phyloP scores from a whole-genome alignment of 2,888 invertebrate species.

The Steromphala cineraria region DNA sequence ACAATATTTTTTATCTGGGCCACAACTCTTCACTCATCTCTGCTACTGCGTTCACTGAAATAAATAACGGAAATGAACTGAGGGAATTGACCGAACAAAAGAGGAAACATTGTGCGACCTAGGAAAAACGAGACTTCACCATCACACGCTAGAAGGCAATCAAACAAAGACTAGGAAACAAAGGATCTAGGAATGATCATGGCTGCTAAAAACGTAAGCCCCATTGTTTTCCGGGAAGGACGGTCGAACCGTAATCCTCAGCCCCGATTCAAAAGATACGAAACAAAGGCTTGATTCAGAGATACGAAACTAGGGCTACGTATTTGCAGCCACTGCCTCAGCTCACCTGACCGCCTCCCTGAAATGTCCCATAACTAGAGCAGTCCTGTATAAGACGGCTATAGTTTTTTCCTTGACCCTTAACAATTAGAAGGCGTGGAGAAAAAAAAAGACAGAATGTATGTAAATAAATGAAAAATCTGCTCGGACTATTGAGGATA shows the following conservation, averaged over 20 bases:
- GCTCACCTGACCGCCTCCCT: constrained; percentile 54
- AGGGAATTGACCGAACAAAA: background rate
- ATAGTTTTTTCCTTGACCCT: constrained; percentile 52
- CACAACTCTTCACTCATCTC: constrained; percentile 34
- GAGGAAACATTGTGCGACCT: background rate
- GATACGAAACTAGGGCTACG: background rate
- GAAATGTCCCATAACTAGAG: constrained; percentile 58
- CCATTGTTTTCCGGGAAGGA: background rate
- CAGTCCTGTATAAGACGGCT: constrained; percentile 46
- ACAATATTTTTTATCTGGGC: background rate
- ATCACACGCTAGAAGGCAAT: background rate
- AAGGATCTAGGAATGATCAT: background rate
- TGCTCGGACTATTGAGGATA: background rate
- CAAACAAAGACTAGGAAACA: background rate
- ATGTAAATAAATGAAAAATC: background rate
- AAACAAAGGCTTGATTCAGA: background rate
- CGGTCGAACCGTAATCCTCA: background rate
- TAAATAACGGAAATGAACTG: constrained; percentile 11
- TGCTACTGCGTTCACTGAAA: constrained; percentile 24
- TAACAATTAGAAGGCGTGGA: constrained; percentile 23
- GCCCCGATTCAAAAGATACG: background rate
- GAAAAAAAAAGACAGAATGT: constrained; percentile 20
- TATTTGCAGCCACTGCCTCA: background rate
- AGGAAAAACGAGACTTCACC: background rate
- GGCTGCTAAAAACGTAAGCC: constrained; percentile 3